A percentile compares a stretch with the other conserved stretches of the same genome.
Evolutionary conservation across 2,113 vertebrate species (phyloP).

Genomic region (Corynorhinus townsendii): DNA sequence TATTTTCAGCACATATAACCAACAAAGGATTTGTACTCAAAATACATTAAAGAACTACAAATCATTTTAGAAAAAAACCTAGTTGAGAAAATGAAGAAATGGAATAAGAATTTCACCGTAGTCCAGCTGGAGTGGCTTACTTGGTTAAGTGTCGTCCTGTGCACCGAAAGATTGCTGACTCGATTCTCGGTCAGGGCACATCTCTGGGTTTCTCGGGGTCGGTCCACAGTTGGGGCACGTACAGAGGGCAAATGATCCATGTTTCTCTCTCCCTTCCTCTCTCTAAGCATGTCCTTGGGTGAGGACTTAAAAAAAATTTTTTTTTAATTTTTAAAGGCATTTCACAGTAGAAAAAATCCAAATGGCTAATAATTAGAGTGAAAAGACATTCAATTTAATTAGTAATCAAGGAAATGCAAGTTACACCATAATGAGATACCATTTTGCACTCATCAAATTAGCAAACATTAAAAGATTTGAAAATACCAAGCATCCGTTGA

Average conservation of each 20-base stretch:
- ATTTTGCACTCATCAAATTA: not conserved
- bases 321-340: not conserved
- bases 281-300: not conserved
- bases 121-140: not conserved
- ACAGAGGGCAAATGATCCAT: not conserved
- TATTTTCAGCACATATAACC: not conserved
- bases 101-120: conserved; percentile 27
- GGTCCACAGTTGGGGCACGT: not conserved
- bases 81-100: conserved; percentile 14
- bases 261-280: not conserved
- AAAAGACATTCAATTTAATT: not conserved
- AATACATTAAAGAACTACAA: not conserved
- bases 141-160: not conserved
- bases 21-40: not conserved
- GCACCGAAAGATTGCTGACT: not conserved
- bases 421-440: conserved; percentile 4
- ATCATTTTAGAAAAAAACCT: not conserved
- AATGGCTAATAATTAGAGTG: not conserved
- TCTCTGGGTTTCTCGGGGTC: not conserved
- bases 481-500: not conserved
- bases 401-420: conserved; percentile 27
- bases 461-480: conserved; percentile 17
- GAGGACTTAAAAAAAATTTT: not conserved
- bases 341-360: conserved; percentile 29
- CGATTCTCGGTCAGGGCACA: not conserved